phyloP scores from a whole-genome alignment of 2,888 invertebrate genomes.

The Pteria penguin region DNA sequence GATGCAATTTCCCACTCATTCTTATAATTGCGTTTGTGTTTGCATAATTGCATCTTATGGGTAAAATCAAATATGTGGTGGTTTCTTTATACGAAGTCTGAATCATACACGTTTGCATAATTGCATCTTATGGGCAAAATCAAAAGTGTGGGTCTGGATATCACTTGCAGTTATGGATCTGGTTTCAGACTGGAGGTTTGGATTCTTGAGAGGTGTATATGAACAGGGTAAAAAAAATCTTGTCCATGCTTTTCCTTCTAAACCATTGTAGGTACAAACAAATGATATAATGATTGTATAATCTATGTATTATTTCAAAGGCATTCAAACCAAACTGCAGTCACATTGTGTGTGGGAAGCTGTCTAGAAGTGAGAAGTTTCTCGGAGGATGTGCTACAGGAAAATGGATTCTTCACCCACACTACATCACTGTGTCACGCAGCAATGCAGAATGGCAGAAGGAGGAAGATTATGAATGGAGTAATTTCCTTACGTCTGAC shows the following conservation, averaged over 20 bases:
- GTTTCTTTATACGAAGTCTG: too few species aligned
- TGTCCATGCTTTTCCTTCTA: too few species aligned
- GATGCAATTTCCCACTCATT: too few species aligned
- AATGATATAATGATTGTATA: neutral
- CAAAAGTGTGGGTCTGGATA: too few species aligned
- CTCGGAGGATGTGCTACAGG: slow-evolving; percentile 72
- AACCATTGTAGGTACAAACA: neutral
- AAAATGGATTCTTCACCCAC: slow-evolving; percentile 70
- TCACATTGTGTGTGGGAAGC: slow-evolving; percentile 68
- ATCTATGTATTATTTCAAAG: slow-evolving; percentile 47
- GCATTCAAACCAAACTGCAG: slow-evolving; percentile 63
- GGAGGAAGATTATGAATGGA: slow-evolving; percentile 71
- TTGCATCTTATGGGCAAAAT: too few species aligned
- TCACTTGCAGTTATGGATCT: neutral
- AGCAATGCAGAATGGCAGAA: slow-evolving; percentile 61
- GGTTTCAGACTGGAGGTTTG: neutral
- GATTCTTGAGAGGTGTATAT: neutral
- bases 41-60: too few species aligned
- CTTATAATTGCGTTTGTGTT: too few species aligned
- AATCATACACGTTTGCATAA: too few species aligned
- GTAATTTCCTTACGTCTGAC: slow-evolving; percentile 30
- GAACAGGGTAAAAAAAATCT: too few species aligned
- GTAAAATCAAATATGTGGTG: too few species aligned
- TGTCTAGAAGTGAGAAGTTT: slow-evolving; percentile 72
- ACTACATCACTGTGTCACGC: slow-evolving; percentile 62